Evolutionary conservation across 2,888 invertebrate genomes (phyloP), one percentile per base, ranked within the genome.

Genomic region (Coelogynopora nodosa): DNA sequence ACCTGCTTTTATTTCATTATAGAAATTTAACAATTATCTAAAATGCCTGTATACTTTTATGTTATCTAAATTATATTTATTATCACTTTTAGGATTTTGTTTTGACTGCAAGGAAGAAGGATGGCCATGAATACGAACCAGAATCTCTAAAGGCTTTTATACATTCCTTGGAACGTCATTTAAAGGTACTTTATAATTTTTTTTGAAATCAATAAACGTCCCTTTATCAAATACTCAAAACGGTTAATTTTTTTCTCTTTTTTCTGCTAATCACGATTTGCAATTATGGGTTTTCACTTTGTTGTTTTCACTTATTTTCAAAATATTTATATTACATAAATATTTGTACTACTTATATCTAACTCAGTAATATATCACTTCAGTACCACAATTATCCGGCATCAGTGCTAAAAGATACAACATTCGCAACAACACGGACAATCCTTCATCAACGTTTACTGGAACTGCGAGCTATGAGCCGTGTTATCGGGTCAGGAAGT

Each of bases 71-170:
- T n/a, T n/a, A n/a, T n/a, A n/a, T n/a, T n/a, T n/a, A n/a, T n/a
- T n/a, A n/a, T 49, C 5, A 5, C 5, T 29, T 30, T 26, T 49
- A 87, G 67, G 87, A 87, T 81, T 87, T 87, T 29, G 81, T 87
- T 13, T 23, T 87, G 13, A 87, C 67, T 31, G 87, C 87, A 27
- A 87, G 80, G 31, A 87, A 87, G 83, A 87, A 87, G 81, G 87
- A 87, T 67, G 87, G 87, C 28, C 83, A 87, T 27, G 87, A 87
- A 80, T 87, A 87, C 28, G 87, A 87, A 67, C 87, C 87, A 26
- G 87, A 87, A 84, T 87, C 86, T 1, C 74, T 87, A 0, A 87
- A 87, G 49, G 87, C 87, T 5, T 87, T 87, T 80, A 80, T 87
- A 5, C 87, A 87, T 80, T 87, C 87, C 23, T 49, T 87, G 0